Base-by-base conservation (phyloP, 2,113 vertebrate species). In the Mobula hypostoma region DNA sequence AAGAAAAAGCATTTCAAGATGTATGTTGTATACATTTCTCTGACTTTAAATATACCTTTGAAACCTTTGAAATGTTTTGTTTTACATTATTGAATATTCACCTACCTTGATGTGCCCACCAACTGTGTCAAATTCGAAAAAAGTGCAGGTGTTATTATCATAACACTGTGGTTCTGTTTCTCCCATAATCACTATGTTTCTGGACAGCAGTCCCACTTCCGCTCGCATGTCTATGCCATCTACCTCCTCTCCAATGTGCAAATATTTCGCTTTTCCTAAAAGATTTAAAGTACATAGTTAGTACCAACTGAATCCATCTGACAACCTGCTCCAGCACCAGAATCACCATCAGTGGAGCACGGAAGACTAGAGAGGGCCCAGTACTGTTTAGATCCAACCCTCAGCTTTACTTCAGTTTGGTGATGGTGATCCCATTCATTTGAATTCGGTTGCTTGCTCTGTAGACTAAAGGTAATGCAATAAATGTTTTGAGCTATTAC, bases 41-140 rank as follows among this genome's bases (percentile, higher is more conserved):
- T 48, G 48, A 48, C 48, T 2, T 48, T 48, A 48, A 48, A 48
- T 48, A 4, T 48, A 48, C 3, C 48, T 48, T 48, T 48, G 48
- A 48, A 48, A 48, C 48, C 1, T 48, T 48, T 48, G 36, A 21
- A 93, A 74, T 74, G 19, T 7, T 12, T 74, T 93, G 21, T 48
- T 74, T 48, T 72, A 56, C 2, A 3, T 74, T 7, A 76, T n/a
- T 56, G 77, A 32, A 21, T 36, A 15, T 9, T 5, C 68, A 1
- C 92, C 0, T 97, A 99, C 99, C 98, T 99, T 99, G 94, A 99
- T 95, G 94, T 99, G 99, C 82, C 98, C 99, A 1, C 99, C 99
- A 2, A 99, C 99, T 17, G 98, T 99, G 95, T 99, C 99, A 0
- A 99, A 99, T 95, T 96, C 95, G 61, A 99, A 99, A 97, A 99